Conservation (phyloP, 1,140 invertebrate species). For the Oryzaephilus surinamensis region DNA sequence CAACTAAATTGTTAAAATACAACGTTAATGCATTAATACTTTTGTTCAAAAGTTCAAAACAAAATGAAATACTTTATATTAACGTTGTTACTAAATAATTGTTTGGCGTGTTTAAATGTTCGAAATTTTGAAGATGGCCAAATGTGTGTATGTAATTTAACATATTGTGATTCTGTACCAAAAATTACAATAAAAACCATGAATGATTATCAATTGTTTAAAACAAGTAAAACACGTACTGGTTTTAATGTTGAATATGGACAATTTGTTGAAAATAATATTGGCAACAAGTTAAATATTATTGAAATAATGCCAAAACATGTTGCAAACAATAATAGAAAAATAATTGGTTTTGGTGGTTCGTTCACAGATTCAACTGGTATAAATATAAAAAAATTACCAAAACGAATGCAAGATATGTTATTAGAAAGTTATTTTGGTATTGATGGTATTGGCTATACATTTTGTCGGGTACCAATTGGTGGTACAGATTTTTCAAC, state of each 20-base stretch:
- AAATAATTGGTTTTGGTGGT: constrained; percentile 69
- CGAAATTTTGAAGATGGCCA: too few relatives aligned
- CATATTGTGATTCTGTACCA: constrained; percentile 70
- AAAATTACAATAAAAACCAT: constrained; percentile 27
- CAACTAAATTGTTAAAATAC: too few relatives aligned
- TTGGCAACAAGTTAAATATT: constrained; percentile 19
- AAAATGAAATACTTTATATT: too few relatives aligned
- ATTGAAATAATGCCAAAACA: too few relatives aligned
- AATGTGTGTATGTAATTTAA: constrained; percentile 79
- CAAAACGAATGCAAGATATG: constrained; percentile 30
- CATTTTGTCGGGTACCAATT: constrained; percentile 64
- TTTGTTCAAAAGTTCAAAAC: too few relatives aligned
- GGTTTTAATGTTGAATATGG: constrained; percentile 35
- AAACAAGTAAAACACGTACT: constrained; percentile 46
- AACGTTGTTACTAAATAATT: too few relatives aligned
- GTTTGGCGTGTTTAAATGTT: too few relatives aligned
- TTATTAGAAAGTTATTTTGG: constrained; percentile 48
- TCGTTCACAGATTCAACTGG: constrained; percentile 69
- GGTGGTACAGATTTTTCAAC: constrained; percentile 71
- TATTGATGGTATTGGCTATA: constrained; percentile 60
- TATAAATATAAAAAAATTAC: background rate
- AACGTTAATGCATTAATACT: too few relatives aligned
- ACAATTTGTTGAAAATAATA: background rate
- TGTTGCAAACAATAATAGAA: constrained; percentile 41
- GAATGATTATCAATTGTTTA: constrained; percentile 38